Evolutionary conservation across 2,888 invertebrate genomes (phyloP), one percentile per base, ranked within the genome.

Genomic region (Leucania comma): DNA sequence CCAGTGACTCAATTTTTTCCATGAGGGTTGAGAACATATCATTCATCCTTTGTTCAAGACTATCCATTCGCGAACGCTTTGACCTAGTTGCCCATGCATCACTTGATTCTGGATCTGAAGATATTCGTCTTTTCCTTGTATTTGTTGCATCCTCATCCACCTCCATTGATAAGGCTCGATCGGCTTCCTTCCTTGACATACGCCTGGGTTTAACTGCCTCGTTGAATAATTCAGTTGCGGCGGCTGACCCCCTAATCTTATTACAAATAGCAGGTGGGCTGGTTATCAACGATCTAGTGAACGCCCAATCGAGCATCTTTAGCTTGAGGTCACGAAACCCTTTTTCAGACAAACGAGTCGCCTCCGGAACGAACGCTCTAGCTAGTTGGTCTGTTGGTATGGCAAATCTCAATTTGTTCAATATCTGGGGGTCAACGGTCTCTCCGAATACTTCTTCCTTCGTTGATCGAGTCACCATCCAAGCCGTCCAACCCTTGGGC

Each of bases 351-450:
- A 81, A 24, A 10, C 65, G 74, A 46, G 71, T 67, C 0, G 67
- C 62, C 12, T 79, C 75, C 10, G 79, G 79, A 17, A 59, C 46
- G 38, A 81, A 78, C 4, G 75, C 70, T 12, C 46, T 54, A 35
- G 54, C 72, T 54, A 75, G 10, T 0, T 75, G 68, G 12, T 69
- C 68, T 10, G 81, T 76, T 26, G 75, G 80, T 35, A 80, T 26
- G 12, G 68, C 74, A 56, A 71, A 80, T 24, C 67, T 53, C 2
- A 78, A 14, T 20, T 78, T 80, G 56, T 75, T 80, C 4, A 80
- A 29, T 2, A 67, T 10, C 29, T 72, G 70, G 12, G 75, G 65
- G 8, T 75, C 68, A 0, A 75, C 29, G 22, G 17, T 53, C 2
- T 68, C 68, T 0, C 75, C 73, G 14, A 80, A 80, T 0, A 80